These are phyloP conservation scores for Danio choprae DNA, from an alignment of 2,797 vertebrate genomes.

Conservation along the genomic window DNA sequence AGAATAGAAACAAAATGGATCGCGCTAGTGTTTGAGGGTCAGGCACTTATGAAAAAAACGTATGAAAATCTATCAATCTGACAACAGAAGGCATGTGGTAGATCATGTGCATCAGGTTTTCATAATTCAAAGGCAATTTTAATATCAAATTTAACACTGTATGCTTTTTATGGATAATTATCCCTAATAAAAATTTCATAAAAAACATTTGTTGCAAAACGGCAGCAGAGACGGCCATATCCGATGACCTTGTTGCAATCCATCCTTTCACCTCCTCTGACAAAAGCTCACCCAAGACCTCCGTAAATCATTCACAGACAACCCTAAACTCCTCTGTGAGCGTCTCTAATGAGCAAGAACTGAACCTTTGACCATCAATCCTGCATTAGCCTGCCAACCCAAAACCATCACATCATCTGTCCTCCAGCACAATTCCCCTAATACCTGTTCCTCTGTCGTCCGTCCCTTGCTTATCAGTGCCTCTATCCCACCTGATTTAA, in stretches of 20 bases:
- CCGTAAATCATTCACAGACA: slow-evolving; percentile 35
- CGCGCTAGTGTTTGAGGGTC: no score
- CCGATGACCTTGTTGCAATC: slow-evolving; percentile 16
- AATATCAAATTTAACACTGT: background rate
- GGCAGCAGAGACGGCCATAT: background rate
- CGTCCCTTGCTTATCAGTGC: background rate
- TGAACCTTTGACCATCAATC: slow-evolving; percentile 30
- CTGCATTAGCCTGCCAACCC: slow-evolving; percentile 7
- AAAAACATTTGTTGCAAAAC: background rate
- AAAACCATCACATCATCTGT: slow-evolving; percentile 32
- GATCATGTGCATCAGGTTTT: background rate
- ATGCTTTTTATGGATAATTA: background rate
- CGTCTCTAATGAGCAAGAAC: slow-evolving; percentile 22
- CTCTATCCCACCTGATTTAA: slow-evolving; percentile 13
- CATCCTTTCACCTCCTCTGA: background rate
- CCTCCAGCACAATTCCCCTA: slow-evolving; percentile 4
- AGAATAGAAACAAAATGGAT: no score
- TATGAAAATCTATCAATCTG: background rate
- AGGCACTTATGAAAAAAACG: background rate
- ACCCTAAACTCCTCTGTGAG: slow-evolving; percentile 8
- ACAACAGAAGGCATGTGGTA: background rate
- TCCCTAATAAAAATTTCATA: background rate
- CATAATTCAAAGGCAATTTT: no score
- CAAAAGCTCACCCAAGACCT: slow-evolving; percentile 14
- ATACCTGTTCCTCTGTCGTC: slow-evolving; percentile 9